Evolutionary conservation across 2,888 invertebrate species (phyloP).

Genomic region (Habroteleia sp.): DNA sequence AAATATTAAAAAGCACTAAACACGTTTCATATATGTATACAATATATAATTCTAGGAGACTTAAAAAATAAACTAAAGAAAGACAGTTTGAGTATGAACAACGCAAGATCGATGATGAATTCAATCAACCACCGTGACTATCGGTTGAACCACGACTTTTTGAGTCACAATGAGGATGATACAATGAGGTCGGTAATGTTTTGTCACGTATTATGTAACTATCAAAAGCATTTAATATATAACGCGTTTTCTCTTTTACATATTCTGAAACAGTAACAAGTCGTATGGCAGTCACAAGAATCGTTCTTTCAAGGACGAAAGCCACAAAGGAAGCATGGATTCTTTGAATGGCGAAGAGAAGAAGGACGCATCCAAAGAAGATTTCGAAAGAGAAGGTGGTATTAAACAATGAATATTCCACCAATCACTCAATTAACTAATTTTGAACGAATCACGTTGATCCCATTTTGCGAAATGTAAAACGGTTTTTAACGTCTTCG

Average conservation of each 20-base stretch:
- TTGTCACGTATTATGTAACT: no score
- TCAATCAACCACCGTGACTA: constrained; percentile 91
- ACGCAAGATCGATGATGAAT: constrained; percentile 89
- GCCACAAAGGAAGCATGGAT: constrained; percentile 94
- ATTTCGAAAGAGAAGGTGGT: constrained; percentile 90
- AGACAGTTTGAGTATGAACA: constrained; percentile 90
- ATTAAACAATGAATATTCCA: constrained; percentile 13
- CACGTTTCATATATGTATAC: neutral
- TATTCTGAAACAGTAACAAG: constrained; percentile 86
- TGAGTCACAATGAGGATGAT: constrained; percentile 85
- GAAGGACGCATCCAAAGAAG: constrained; percentile 94
- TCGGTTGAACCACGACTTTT: constrained; percentile 87
- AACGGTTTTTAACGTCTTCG: no score
- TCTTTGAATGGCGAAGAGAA: constrained; percentile 92
- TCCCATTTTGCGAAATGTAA: no score
- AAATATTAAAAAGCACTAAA: no score
- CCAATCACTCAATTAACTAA: no score
- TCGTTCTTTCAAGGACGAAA: constrained; percentile 93
- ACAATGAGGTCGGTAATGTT: constrained; percentile 81
- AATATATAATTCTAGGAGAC: constrained; percentile 84
- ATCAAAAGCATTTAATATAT: no score
- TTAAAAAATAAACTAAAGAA: constrained; percentile 90
- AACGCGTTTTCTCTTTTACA: neutral
- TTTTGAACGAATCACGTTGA: no score
- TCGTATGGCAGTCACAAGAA: constrained; percentile 96